Evolutionary conservation across 2,113 vertebrate species (phyloP).

Genomic region (Meles meles): DNA sequence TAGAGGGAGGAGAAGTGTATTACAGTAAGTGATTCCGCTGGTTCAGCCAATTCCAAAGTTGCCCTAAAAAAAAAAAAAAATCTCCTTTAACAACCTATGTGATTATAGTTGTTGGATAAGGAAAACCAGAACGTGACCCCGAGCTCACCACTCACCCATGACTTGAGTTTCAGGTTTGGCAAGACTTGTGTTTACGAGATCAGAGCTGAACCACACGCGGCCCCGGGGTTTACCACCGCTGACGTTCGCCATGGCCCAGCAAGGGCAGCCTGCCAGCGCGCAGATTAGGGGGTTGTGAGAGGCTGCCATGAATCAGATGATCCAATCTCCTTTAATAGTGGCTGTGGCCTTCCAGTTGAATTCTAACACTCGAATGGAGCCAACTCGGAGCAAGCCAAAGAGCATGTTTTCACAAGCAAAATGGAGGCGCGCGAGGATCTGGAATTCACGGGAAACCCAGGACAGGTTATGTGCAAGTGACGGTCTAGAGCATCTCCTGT

Average conservation of each 20-base stretch:
- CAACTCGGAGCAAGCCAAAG: neutral
- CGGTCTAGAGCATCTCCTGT: neutral
- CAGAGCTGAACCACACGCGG: constrained; percentile 21
- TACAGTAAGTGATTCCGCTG: constrained; percentile 59
- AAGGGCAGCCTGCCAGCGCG: neutral
- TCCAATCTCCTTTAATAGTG: constrained; percentile 18
- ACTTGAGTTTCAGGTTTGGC: constrained; percentile 66
- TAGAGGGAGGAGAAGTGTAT: constrained; percentile 45
- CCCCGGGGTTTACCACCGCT: neutral
- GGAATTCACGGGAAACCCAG: neutral
- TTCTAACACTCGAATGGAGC: constrained; percentile 37
- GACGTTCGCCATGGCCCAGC: neutral
- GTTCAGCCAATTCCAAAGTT: constrained; percentile 64
- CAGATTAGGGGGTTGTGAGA: neutral
- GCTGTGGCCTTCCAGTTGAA: neutral
- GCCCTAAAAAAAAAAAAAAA: constrained; percentile 15
- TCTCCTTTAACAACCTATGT: constrained; percentile 37
- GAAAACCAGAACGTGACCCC: constrained; percentile 29
- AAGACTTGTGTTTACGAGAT: constrained; percentile 58
- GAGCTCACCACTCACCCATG: constrained; percentile 53
- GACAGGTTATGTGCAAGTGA: neutral
- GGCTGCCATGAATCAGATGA: neutral
- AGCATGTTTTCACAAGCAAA: neutral
- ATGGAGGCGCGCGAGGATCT: neutral
- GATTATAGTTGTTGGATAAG: constrained; percentile 56